Conservation (phyloP, 2,888 invertebrate species). For the Melanargia galathea region DNA sequence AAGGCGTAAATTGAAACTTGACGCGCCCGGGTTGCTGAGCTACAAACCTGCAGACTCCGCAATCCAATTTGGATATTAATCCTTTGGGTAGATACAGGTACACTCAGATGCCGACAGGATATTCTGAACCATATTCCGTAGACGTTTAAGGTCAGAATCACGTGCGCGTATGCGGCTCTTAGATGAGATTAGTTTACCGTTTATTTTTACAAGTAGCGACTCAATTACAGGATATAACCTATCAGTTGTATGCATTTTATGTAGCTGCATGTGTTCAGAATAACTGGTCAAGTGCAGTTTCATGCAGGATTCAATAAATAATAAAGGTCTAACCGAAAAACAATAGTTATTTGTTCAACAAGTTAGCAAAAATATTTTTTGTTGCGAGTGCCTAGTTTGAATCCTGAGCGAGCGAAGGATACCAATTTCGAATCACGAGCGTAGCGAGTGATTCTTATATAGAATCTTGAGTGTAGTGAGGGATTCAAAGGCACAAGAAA, state of each 20-base stretch:
- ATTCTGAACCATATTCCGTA: not conserved
- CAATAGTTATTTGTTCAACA: too few species aligned
- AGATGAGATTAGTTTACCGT: not conserved
- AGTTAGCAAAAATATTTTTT: too few species aligned
- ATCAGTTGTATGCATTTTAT: not conserved
- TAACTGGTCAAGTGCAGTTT: too few species aligned
- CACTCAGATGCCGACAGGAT: not conserved
- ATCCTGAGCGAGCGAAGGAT: too few species aligned
- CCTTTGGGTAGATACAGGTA: slow-evolving; percentile 20
- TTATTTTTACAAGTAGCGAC: slow-evolving; percentile 5
- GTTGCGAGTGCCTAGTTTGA: too few species aligned
- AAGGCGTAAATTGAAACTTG: slow-evolving; percentile 22
- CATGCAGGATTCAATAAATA: too few species aligned
- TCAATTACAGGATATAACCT: slow-evolving; percentile 4
- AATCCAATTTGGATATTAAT: slow-evolving; percentile 33
- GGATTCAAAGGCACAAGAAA: too few species aligned
- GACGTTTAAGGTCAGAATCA: not conserved
- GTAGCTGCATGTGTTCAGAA: too few species aligned
- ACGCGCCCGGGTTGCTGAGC: slow-evolving; percentile 15
- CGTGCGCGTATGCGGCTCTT: not conserved
- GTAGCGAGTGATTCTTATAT: too few species aligned
- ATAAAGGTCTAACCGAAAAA: too few species aligned
- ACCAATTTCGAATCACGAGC: too few species aligned
- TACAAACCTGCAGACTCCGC: slow-evolving; percentile 23
- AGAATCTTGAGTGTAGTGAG: too few species aligned